Evolutionary conservation across 2,797 vertebrate genomes (phyloP).

Genomic region (Sebastolobus alascanus): DNA sequence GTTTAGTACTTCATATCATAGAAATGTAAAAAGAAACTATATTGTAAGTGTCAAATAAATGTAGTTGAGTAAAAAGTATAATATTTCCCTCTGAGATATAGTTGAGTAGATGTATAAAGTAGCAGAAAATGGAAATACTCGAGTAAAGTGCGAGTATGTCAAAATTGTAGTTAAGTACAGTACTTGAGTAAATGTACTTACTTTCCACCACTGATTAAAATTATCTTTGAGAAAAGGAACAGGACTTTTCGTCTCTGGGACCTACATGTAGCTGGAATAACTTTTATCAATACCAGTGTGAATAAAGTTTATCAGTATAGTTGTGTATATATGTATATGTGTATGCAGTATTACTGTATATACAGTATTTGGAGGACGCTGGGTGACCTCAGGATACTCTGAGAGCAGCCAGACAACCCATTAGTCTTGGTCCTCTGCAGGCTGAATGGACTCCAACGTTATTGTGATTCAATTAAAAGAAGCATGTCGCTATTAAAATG

Average conservation of each 20-base stretch:
- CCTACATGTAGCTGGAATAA: not conserved
- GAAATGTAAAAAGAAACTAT: not conserved
- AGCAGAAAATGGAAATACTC: not conserved
- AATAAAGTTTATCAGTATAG: not conserved
- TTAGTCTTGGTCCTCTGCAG: conserved; percentile 53
- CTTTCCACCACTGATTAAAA: too few species aligned
- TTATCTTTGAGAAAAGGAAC: not conserved
- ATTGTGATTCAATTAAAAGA: conserved; percentile 53
- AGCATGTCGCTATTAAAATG: conserved; percentile 29
- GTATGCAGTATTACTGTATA: not conserved
- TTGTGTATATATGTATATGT: conserved; percentile 21
- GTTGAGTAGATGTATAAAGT: not conserved
- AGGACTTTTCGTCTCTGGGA: not conserved
- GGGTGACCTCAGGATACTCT: conserved; percentile 35
- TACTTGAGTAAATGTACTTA: not conserved
- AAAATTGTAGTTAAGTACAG: not conserved
- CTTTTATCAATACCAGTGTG: not conserved
- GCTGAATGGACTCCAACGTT: conserved; percentile 55
- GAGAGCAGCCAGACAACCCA: conserved; percentile 50
- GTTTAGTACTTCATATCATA: not conserved
- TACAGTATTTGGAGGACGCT: not conserved
- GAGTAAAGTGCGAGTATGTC: not conserved
- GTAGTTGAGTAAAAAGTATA: too few species aligned
- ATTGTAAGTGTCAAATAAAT: not conserved
- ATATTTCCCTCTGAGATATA: too few species aligned